A percentile compares a stretch with the other conserved stretches of the same genome.
Conservation (phyloP, 37 sponge, comb jelly and placozoan genomes). For the Haliclona indistincta region DNA sequence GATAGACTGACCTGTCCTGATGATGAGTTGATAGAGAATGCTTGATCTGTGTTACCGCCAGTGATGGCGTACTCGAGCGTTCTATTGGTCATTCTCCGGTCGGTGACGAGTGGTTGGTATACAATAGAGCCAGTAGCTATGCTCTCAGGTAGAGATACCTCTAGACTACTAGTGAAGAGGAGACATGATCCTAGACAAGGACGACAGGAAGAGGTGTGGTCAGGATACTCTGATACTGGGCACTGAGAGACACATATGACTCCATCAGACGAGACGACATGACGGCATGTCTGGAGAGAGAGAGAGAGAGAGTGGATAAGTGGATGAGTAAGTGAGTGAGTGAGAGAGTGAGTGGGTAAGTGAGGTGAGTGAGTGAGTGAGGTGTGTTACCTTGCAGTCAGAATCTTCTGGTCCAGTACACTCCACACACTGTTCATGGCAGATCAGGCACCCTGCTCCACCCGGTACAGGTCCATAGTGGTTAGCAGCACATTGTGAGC, state of each 20-base stretch:
- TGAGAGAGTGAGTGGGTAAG: background rate
- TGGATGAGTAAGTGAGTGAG: background rate
- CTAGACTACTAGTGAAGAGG: constrained; percentile 10
- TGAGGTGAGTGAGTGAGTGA: background rate
- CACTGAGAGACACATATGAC: constrained; percentile 56
- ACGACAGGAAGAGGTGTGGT: constrained; percentile 24
- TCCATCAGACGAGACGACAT: constrained; percentile 42
- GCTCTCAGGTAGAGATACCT: constrained; percentile 29
- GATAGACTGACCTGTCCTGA: constrained; percentile 12
- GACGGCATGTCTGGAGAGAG: constrained; percentile 33
- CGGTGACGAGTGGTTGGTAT: constrained; percentile 9
- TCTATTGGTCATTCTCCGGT: constrained; percentile 21
- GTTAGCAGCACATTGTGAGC: constrained; percentile 30
- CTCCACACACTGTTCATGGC: constrained; percentile 60
- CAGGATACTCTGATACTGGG: constrained; percentile 36
- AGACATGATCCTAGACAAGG: constrained; percentile 49
- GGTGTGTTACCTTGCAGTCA: constrained; percentile 61
- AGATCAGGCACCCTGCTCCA: constrained; percentile 60
- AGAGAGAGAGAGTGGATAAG: background rate
- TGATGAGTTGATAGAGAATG: constrained; percentile 22
- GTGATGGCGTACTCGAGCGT: constrained; percentile 52
- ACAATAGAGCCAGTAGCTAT: background rate
- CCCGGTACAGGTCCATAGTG: constrained; percentile 66
- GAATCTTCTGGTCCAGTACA: constrained; percentile 53
- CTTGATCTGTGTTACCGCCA: constrained; percentile 9